Evolutionary conservation across 2,888 invertebrate genomes (phyloP).

Genomic region (Spilosoma lubricipeda): DNA sequence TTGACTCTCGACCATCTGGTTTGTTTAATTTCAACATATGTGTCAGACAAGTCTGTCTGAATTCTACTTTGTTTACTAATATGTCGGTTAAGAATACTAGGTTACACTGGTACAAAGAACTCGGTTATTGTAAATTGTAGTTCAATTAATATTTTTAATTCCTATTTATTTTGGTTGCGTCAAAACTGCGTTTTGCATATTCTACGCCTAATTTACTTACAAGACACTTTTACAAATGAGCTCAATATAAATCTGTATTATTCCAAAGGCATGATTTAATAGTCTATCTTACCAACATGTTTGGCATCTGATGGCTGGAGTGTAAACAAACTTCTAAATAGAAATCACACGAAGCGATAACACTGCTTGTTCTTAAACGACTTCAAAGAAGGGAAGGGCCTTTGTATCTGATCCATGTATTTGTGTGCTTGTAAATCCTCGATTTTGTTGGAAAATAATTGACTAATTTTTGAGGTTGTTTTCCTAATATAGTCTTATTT

Average conservation of each 20-base stretch:
- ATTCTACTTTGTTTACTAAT: neutral
- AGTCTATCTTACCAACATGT: neutral
- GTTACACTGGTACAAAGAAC: neutral
- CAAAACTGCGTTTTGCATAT: neutral
- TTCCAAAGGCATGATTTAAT: neutral
- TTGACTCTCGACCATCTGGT: neutral
- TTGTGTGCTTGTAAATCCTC: neutral
- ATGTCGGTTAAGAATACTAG: neutral
- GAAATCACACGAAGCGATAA: neutral
- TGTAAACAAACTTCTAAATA: constrained; percentile 1
- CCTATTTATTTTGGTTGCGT: neutral
- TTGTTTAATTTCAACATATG: neutral
- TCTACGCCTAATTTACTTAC: neutral
- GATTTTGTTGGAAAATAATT: neutral
- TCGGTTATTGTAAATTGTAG: neutral
- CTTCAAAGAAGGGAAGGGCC: neutral
- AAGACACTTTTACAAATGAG: neutral
- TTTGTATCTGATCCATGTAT: neutral
- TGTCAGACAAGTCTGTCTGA: neutral
- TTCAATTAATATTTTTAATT: neutral
- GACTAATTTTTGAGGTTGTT: neutral
- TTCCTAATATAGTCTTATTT: neutral
- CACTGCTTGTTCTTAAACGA: constrained; percentile 2
- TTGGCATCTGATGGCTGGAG: neutral
- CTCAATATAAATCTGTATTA: neutral